Evolutionary conservation across 2,797 vertebrate genomes (phyloP), one percentile per base, ranked within the genome.

Genomic region (Botia kubotai): DNA sequence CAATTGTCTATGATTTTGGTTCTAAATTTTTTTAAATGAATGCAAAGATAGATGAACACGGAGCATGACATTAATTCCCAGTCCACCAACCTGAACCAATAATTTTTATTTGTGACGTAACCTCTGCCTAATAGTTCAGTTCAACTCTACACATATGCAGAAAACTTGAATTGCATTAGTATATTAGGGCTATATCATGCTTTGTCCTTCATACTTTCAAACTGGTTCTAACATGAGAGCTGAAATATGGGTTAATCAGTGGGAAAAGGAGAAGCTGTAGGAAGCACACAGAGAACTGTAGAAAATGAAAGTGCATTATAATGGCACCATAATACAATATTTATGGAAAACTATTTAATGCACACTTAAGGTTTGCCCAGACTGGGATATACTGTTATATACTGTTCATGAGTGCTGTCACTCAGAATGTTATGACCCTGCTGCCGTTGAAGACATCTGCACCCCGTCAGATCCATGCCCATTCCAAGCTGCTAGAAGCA

Each of bases 311-410:
- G 65, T 46, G 72, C 82, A 77, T 5, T 57, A 52, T 67, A 81
- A 86, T 73, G 62, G 81, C 19, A 67, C n/a, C 29, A 21, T 69
- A 33, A 79, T 75, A 33, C 77, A 83, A 83, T 74, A 79, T 83
- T 52, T 50, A 83, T 83, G 66, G 72, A 58, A 83, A 69, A 69
- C 43, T 13, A 33, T 39, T 63, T 73, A 62, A 79, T 52, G 48
- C 46, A 75, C 8, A 16, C 52, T 52, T 71, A 60, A 76, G 73
- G 46, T 33, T 65, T 72, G 11, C 53, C 52, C 52, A 52, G 11
- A 39, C 65, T 66, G 17, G 23, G 39, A 58, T n/a, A n/a, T n/a
- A n/a, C n/a, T n/a, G n/a, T n/a, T n/a, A n/a, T n/a, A n/a, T n/a
- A n/a, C n/a, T n/a, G 50, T 16, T 52, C 50, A 16, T 55, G 17